These are phyloP conservation scores for Eristalis tenax DNA, from an alignment of 2,888 invertebrate species.

Conservation along the genomic window DNA sequence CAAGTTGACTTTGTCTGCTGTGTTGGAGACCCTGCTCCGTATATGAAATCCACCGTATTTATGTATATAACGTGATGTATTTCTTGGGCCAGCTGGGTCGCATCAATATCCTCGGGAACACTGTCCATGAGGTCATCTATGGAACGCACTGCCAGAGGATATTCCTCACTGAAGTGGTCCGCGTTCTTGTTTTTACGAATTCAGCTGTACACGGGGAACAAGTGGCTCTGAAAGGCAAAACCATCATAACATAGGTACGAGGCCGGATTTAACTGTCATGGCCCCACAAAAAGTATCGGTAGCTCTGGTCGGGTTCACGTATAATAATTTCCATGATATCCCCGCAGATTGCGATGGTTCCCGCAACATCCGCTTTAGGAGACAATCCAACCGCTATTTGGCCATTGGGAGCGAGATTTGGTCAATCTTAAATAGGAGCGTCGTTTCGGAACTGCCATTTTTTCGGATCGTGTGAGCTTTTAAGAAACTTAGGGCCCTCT, in stretches of 20 bases:
- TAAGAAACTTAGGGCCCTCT: neutral
- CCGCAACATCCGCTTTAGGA: neutral
- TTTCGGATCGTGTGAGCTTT: neutral
- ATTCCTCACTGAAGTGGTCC: neutral
- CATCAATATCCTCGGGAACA: neutral
- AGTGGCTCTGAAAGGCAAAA: too few species aligned
- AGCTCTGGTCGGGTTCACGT: too few species aligned
- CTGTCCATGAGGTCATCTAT: neutral
- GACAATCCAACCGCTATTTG: too few species aligned
- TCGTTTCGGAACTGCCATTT: neutral
- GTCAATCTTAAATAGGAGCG: neutral
- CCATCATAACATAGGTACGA: too few species aligned
- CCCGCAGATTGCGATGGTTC: neutral
- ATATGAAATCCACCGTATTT: neutral
- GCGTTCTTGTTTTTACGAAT: neutral
- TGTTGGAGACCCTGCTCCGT: neutral
- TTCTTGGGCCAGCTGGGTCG: conserved; percentile 68
- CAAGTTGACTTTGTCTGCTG: conserved; percentile 18
- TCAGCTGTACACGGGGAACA: too few species aligned
- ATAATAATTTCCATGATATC: too few species aligned
- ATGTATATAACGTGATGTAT: conserved; percentile 61
- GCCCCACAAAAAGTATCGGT: too few species aligned
- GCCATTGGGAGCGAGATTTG: neutral
- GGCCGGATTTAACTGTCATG: too few species aligned
- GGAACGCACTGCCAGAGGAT: neutral